Evolutionary conservation across 2,113 vertebrate genomes (phyloP), one percentile per base, ranked within the genome.

Genomic region (Oceanodroma tethys): DNA sequence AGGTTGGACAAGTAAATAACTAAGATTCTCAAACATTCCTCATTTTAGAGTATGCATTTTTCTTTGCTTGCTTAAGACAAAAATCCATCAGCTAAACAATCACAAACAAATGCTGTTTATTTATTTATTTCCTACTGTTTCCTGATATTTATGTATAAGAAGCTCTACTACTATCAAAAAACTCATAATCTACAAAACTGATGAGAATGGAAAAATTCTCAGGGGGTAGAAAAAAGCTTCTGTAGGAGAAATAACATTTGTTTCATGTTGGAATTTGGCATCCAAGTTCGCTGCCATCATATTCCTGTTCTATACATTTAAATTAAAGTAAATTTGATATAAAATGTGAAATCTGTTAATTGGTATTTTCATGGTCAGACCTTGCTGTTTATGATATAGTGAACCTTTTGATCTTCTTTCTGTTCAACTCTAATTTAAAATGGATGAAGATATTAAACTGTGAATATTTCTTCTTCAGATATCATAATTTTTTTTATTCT

Each of bases 81-180:
- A 93, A 96, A 72, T 95, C 83, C 93, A 73, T 81, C 84, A 94
- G 52, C 59, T 76, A 87, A 91, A 93, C 68, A 95, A 88, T 95
- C 18, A 94, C 60, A 93, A 93, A 95, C 88, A 88, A 88, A 92
- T 89, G 72, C 79, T 82, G 56, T 83, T 87, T 88, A 38, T 93
- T 75, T 95, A 45, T 79, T 82, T 82, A 15, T 89, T n/a, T 27
- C 18, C 62, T 72, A 45, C 63, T 89, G 16, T 68, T 93, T 86
- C 50, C 68, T 89, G 53, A 43, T 88, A 76, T 86, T 95, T 91
- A 80, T 81, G 16, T 76, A 43, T 70, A 86, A 65, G 63, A 81
- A 94, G 40, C 59, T 55, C 8, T 67, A 43, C 40, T 76, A 15
- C 29, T 91, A 55, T 63, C 10, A 80, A 83, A 88, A 75, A 65